Evolutionary conservation across 2,888 invertebrate species (phyloP), one percentile per base, ranked within the genome.

Genomic region (Volucella zonaria): DNA sequence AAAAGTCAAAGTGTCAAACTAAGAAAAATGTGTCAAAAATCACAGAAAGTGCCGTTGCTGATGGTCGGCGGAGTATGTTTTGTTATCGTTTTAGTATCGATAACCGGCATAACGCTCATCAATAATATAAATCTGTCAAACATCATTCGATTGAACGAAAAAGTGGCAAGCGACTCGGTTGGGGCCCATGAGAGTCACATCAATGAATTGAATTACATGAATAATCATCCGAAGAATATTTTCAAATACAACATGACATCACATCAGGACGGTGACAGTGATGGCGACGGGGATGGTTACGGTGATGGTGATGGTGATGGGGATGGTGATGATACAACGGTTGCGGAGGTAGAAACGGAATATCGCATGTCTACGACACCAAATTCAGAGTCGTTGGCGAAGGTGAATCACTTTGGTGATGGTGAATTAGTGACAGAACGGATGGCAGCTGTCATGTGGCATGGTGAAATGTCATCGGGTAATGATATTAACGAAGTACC

Each of bases 21-120:
- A 73, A 8, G 14, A n/a, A 82, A 78, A 86, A 91, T 91, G 91
- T 91, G 91, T 79, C 89, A 89, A 42, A 91, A 91, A 88, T 90
- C 89, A 66, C 89, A 90, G 56, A 91, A 91, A 87, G 89, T 91
- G 75, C 91, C 91, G 18, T 51, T 90, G 70, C 88, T 91, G 79
- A 87, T 91, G 77, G 90, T 92, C 80, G 91, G 91, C 59, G 92
- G 92, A 66, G 89, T 93, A 51, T 89, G 92, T 74, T 92, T 92
- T 40, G 92, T 92, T 54, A 91, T 93, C 82, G 89, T 93, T 9
- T 91, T 93, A 79, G 92, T 93, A 89, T 93, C 92, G 18, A 91
- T 93, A 89, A 93, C 93, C 12, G 93, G 93, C 58, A 91, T 93
- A 10, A 93, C 93, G 45, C 89, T 93, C 68, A 91, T 93, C 81